Evolutionary conservation across 2,113 vertebrate genomes (phyloP), one percentile per base, ranked within the genome.

Genomic region (Tragelaphus buxtoni): DNA sequence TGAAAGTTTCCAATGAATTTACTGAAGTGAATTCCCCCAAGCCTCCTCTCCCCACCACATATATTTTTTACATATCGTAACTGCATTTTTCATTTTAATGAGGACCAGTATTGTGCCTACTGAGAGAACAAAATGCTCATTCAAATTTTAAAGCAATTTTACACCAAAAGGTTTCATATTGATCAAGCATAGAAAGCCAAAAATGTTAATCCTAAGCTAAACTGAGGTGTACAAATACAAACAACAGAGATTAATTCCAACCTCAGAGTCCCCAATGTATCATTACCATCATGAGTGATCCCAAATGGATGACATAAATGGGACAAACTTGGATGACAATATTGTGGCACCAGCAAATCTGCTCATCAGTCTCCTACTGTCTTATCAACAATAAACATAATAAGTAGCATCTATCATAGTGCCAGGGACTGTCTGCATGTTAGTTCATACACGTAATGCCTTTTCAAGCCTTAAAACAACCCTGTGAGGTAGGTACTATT

Each of bases 111-210:
- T 49, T 95, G 26, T 90, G 32, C 77, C 74, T 51, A 13, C 51
- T 17, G 11, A 91, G 49, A 72, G 8, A 76, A 80, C 51, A 95
- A 89, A 93, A 93, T 20, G 18, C 84, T 96, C 76, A 91, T 88
- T 97, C 51, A 83, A 96, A 65, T 83, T 94, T 81, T 92, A 94
- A 94, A 98, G 61, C 20, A 91, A 95, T 65, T 88, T 87, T 95
- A 9, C 51, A 91, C 30, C 77, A 80, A 94, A 97, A 95, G 10
- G 16, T 76, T 93, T 88, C 79, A 53, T 26, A 85, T 22, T 72
- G 60, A 81, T 79, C 22, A 95, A 93, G 77, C 26, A 47, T 63
- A 3, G 39, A 81, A 91, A 94, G 45, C 16, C 28, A 74, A 86
- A 85, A 88, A 90, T 45, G 58, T 42, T 90, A 60, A 95, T 58